These are phyloP conservation scores for Lycocerus yunnanus DNA, from an alignment of 2,888 invertebrate species.

Conservation along the genomic window DNA sequence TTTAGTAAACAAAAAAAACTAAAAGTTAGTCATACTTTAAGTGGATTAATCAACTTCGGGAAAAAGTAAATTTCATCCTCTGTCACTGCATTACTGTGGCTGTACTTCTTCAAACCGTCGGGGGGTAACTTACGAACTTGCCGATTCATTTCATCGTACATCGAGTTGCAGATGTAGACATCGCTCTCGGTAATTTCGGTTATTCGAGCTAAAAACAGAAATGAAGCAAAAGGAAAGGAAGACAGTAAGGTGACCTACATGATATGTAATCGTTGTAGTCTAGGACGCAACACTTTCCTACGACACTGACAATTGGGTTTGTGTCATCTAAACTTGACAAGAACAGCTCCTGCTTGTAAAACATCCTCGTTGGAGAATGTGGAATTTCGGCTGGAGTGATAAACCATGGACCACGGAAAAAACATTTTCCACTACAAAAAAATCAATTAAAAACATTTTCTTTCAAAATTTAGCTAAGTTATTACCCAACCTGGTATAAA, in stretches of 20 bases:
- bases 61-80: constrained; percentile 92
- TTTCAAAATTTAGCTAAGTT: no score
- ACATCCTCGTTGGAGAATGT: constrained; percentile 76
- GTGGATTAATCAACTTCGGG: constrained; percentile 68
- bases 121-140: constrained; percentile 72
- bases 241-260: constrained; percentile 66
- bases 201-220: constrained; percentile 70
- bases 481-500: no score
- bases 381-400: constrained; percentile 87
- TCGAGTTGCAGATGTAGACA: constrained; percentile 89
- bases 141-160: constrained; percentile 87
- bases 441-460: no score
- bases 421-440: constrained; percentile 78
- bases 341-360: constrained; percentile 93
- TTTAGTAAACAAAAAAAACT: neutral
- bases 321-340: constrained; percentile 90
- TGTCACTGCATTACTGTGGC: constrained; percentile 81
- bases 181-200: constrained; percentile 94
- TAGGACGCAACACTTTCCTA: constrained; percentile 89
- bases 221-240: neutral
- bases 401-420: constrained; percentile 93
- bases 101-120: constrained; percentile 79
- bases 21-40: constrained; percentile 57
- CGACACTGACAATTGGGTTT: constrained; percentile 87
- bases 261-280: constrained; percentile 89